Evolutionary conservation across 2,888 invertebrate species (phyloP).

Genomic region (Andrena flavipes): DNA sequence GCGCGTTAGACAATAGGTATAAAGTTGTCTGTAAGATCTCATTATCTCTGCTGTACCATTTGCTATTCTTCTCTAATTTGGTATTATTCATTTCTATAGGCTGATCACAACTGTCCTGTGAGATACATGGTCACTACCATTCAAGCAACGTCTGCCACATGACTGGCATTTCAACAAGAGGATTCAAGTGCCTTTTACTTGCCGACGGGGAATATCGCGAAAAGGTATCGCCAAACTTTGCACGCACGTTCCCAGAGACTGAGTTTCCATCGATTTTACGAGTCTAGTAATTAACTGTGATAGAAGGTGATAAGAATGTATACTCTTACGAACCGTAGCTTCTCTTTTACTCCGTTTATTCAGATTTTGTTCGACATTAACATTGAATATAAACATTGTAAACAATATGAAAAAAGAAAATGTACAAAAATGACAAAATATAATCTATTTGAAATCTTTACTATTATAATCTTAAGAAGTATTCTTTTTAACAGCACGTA

Average conservation of each 20-base stretch:
- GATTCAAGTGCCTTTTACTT: slow-evolving; percentile 39
- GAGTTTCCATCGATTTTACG: background rate
- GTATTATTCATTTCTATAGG: slow-evolving; percentile 75
- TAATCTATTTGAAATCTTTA: slow-evolving; percentile 5
- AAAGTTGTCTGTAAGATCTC: slow-evolving; percentile 38
- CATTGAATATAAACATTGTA: slow-evolving; percentile 11
- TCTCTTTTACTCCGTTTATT: slow-evolving; percentile 11
- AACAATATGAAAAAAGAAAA: slow-evolving; percentile 10
- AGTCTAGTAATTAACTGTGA: background rate
- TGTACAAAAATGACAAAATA: slow-evolving; percentile 18
- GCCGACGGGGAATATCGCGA: slow-evolving; percentile 1
- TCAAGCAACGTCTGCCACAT: slow-evolving; percentile 71
- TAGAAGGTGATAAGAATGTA: slow-evolving; percentile 19
- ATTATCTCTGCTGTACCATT: background rate
- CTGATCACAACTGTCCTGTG: slow-evolving; percentile 68
- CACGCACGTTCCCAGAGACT: slow-evolving; percentile 13
- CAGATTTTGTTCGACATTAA: slow-evolving; percentile 14
- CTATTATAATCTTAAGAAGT: slow-evolving; percentile 1
- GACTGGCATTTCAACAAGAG: slow-evolving; percentile 69
- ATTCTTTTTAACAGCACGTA: slow-evolving; percentile 3
- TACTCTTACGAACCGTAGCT: slow-evolving; percentile 18
- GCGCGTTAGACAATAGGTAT: slow-evolving; percentile 41
- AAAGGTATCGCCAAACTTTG: slow-evolving; percentile 39
- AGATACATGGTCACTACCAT: slow-evolving; percentile 58
- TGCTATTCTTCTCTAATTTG: slow-evolving; percentile 45